Evolutionary conservation across 2,888 invertebrate genomes (phyloP), one percentile per base, ranked within the genome.

Genomic region (Julus scanicus): DNA sequence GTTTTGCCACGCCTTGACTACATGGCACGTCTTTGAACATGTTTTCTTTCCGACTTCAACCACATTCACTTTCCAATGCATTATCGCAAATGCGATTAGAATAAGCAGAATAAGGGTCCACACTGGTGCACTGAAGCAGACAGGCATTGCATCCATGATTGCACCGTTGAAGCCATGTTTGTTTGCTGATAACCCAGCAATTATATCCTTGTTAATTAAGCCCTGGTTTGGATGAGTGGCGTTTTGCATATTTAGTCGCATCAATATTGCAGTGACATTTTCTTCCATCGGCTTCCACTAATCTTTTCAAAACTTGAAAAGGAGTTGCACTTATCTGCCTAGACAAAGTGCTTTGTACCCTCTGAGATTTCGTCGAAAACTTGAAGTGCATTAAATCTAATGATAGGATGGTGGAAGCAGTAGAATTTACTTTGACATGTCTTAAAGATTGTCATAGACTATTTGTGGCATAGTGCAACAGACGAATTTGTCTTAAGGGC

Each of bases 141-240:
- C 80, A 80, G 80, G 29, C 80, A 13, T 80, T 80, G 80, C 80
- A 80, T 80, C 80, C 80, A 80, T 80, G 80, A 80, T 80, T 80
- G 80, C 80, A 80, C 80, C 80, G 71, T 85, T 85, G 44, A 40
- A 85, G 49, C 85, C 85, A 85, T 85, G 85, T 85, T 85, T 85
- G 85, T 49, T 85, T 85, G 44, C 44, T 85, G 85, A 85, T 85
- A 85, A 85, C 44, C 44, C 44, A 13, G 49, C 85, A 85, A 85
- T 85, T 85, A 85, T 44, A 85, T 85, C 49, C 85, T 85, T 85
- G 85, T 85, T 85, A 85, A 85, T 85, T 85, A 85, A 85, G 20
- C 49, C 29, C 11, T 49, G 85, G 49, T 85, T 85, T 85, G 85
- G 85, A 48, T 85, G 85, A 85, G 85, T 85, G 85, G 20, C 37